These are phyloP conservation scores for Perdita meconis DNA, from an alignment of 2,888 invertebrate species.

Conservation along the genomic window DNA sequence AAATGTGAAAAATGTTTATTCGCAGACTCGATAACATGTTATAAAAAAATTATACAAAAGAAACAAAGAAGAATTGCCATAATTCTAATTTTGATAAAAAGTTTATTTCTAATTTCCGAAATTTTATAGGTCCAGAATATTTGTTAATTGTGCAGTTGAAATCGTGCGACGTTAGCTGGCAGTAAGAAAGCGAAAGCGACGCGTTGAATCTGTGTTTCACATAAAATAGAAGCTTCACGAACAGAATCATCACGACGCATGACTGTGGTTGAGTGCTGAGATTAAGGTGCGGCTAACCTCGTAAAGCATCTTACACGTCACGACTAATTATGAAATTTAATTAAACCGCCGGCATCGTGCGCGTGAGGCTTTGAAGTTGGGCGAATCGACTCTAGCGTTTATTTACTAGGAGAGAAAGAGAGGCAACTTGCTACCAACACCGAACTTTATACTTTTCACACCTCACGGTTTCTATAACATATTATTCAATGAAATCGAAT, in stretches of 20 bases:
- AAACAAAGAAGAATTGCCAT: too few species aligned
- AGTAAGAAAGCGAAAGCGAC: slow-evolving; percentile 4
- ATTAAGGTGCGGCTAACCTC: slow-evolving; percentile 55
- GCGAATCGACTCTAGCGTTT: slow-evolving; percentile 37
- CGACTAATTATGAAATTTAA: slow-evolving; percentile 78
- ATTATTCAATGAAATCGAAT: too few species aligned
- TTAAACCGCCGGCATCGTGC: slow-evolving; percentile 68
- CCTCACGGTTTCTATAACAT: too few species aligned
- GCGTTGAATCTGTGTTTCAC: background rate
- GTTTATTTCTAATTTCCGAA: too few species aligned
- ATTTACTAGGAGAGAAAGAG: slow-evolving; percentile 20
- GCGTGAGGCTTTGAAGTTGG: slow-evolving; percentile 45
- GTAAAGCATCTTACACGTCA: slow-evolving; percentile 53
- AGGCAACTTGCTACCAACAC: slow-evolving; percentile 17
- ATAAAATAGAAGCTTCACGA: background rate
- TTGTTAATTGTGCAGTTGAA: too few species aligned
- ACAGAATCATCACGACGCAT: slow-evolving; percentile 41
- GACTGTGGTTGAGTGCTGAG: slow-evolving; percentile 52
- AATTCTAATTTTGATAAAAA: too few species aligned
- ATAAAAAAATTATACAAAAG: too few species aligned
- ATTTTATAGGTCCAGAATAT: too few species aligned
- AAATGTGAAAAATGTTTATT: too few species aligned
- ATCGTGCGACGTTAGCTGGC: background rate
- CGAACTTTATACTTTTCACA: slow-evolving; percentile 14
- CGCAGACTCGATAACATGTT: too few species aligned